A percentile compares a stretch with the other conserved stretches of the same genome.
phyloP scores from a whole-genome alignment of 2,888 invertebrate genomes.

The Rhagium mordax region DNA sequence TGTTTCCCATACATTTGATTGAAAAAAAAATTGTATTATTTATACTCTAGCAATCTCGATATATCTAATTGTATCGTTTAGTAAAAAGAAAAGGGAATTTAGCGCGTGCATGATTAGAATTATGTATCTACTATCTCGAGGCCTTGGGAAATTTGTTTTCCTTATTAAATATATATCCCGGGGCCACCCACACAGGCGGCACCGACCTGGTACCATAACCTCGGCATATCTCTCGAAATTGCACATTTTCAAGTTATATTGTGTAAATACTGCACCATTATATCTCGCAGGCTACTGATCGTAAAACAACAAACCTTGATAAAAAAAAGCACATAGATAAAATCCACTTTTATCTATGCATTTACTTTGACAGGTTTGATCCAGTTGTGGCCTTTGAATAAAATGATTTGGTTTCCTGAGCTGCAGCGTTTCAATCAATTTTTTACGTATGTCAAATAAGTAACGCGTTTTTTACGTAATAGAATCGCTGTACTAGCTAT shows the following conservation, averaged over 20 bases:
- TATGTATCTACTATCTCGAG: background rate
- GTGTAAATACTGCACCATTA: background rate
- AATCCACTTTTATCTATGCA: background rate
- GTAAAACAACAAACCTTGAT: background rate
- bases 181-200: background rate
- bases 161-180: background rate
- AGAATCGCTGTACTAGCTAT: background rate
- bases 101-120: background rate
- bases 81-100: background rate
- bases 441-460: background rate
- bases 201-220: background rate
- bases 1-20: background rate
- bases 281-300: background rate
- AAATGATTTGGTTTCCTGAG: background rate
- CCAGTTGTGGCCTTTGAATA: background rate
- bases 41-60: background rate
- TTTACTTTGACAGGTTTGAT: background rate
- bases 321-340: background rate
- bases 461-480: background rate
- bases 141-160: background rate
- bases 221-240: background rate
- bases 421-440: background rate
- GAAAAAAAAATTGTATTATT: background rate
- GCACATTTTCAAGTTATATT: background rate
- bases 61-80: background rate